Evolutionary conservation across 2,113 vertebrate genomes (phyloP).

Genomic region (Marcusenius ussheri): DNA sequence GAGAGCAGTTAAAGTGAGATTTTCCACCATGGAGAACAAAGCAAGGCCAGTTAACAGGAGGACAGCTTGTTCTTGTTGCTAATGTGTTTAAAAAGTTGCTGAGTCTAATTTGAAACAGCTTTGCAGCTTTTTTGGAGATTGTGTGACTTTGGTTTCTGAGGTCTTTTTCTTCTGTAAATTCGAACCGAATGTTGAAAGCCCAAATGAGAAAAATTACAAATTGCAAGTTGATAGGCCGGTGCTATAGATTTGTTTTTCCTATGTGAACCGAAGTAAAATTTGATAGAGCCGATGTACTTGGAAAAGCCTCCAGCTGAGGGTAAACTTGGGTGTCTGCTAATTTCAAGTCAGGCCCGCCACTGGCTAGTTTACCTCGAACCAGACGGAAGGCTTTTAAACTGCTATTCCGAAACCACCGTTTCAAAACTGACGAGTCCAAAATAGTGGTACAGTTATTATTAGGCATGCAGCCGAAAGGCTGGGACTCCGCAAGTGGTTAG

Average conservation of each 20-base stretch:
- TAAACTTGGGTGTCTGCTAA: neutral
- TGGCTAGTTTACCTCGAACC: neutral
- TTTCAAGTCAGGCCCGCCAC: neutral
- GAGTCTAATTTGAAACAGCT: conserved; percentile 71
- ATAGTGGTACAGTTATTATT: neutral
- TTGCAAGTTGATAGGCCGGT: conserved; percentile 45
- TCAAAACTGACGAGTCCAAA: neutral
- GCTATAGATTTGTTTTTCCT: conserved; percentile 26
- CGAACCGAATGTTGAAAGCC: conserved; percentile 56
- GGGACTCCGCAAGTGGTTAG: neutral
- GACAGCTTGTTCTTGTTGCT: conserved; percentile 78
- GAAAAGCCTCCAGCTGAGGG: neutral
- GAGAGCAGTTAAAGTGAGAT: conserved; percentile 72
- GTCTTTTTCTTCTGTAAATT: conserved; percentile 48
- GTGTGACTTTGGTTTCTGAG: conserved; percentile 51
- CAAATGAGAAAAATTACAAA: conserved; percentile 60
- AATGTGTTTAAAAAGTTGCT: conserved; percentile 78
- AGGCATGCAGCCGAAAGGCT: neutral
- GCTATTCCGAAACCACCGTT: neutral
- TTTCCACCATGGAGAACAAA: conserved; percentile 76
- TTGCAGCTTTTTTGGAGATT: conserved; percentile 47
- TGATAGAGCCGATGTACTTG: neutral
- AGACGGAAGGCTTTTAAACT: neutral
- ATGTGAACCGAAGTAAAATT: neutral
- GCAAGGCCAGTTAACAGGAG: conserved; percentile 62